Evolutionary conservation across 64 coral and sea anemone species (phyloP).

Genomic region (Montipora capricornis): DNA sequence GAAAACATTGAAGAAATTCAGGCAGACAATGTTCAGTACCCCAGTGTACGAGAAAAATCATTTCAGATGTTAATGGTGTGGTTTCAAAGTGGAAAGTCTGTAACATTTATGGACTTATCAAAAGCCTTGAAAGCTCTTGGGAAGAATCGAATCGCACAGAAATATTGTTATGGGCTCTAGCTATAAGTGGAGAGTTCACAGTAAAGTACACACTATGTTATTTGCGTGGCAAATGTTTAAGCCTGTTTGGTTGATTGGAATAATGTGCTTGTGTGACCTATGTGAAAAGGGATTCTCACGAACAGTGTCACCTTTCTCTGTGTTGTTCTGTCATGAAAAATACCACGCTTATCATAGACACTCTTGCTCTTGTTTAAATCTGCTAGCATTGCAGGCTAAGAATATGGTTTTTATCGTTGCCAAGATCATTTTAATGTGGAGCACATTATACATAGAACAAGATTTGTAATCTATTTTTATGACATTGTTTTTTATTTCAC

Average conservation of each 20-base stretch:
- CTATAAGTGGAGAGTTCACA: background rate
- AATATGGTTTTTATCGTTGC: no score
- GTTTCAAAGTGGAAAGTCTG: conserved; percentile 20
- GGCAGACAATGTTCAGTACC: conserved; percentile 65
- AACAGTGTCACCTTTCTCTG: no score
- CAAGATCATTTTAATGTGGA: no score
- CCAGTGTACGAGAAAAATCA: conserved; percentile 60
- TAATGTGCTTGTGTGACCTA: no score
- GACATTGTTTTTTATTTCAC: background rate
- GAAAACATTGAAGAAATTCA: conserved; percentile 70
- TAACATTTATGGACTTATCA: conserved; percentile 52
- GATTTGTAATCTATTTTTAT: background rate
- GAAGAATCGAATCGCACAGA: conserved; percentile 57
- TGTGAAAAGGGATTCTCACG: no score
- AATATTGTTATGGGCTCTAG: conserved; percentile 36
- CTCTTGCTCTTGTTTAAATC: no score
- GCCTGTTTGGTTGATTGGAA: no score
- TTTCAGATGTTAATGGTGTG: conserved; percentile 79
- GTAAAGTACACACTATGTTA: no score
- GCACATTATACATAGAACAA: background rate
- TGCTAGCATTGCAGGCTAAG: no score
- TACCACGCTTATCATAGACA: no score
- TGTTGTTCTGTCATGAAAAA: no score
- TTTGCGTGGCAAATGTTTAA: no score
- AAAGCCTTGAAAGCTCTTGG: conserved; percentile 45